A percentile compares a stretch with the other conserved stretches of the same genome.
These are phyloP conservation scores for Taeniopygia guttata DNA, from an alignment of 2,797 vertebrate genomes.

Conservation along the genomic window DNA sequence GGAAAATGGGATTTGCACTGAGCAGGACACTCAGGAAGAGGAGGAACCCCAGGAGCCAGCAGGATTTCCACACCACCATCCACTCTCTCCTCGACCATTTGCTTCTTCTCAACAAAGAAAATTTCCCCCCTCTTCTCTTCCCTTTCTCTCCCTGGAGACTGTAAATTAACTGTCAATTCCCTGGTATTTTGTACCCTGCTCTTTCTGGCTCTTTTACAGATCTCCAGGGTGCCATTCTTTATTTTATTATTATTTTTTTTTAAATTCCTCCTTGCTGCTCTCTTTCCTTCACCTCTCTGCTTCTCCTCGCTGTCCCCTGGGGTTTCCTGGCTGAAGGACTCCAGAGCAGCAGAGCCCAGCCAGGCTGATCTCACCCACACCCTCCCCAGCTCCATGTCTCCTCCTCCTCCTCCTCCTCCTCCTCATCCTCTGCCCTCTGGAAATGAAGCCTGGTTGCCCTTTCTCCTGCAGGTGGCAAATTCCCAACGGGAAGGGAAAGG, in stretches of 20 bases:
- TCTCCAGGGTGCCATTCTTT: not conserved
- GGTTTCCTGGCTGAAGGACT: not conserved
- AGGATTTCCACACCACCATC: not conserved
- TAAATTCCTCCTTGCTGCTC: not conserved
- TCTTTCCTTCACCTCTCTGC: not conserved
- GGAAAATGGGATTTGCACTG: not conserved
- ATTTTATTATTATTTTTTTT: not conserved
- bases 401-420: not conserved
- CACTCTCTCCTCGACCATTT: not conserved
- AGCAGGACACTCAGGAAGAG: not conserved
- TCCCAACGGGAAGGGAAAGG: not conserved
- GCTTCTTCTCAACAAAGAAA: not conserved
- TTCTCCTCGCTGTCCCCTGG: not conserved
- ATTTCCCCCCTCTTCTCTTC: not conserved
- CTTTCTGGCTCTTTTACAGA: slow-evolving; percentile 35
- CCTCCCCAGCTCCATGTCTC: not conserved
- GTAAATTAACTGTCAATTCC: slow-evolving; percentile 30
- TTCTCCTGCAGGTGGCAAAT: not conserved
- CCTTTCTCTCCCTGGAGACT: not conserved
- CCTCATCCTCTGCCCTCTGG: not conserved
- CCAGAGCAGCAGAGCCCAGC: not conserved
- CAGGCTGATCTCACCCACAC: not conserved
- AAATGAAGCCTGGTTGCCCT: not conserved
- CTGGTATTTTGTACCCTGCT: not conserved
- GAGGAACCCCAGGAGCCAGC: not conserved